These are phyloP conservation scores for Anthrax anthrax DNA, from an alignment of 2,888 invertebrate species.

Conservation along the genomic window DNA sequence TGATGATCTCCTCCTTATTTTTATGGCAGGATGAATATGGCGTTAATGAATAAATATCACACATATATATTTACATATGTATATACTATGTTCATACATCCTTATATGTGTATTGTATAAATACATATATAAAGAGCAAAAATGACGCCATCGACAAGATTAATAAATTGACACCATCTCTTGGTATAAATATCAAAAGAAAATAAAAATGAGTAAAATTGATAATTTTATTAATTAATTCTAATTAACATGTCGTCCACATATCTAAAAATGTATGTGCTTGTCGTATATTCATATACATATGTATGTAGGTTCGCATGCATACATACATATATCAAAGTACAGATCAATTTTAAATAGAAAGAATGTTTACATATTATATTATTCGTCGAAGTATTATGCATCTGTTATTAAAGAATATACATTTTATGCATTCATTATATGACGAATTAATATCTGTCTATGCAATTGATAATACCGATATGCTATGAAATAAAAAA, in stretches of 20 bases:
- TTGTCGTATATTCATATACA: neutral
- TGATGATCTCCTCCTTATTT: constrained; percentile 4
- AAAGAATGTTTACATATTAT: too few relatives aligned
- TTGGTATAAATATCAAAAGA: neutral
- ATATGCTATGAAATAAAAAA: too few relatives aligned
- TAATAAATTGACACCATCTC: constrained; percentile 1
- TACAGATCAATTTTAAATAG: too few relatives aligned
- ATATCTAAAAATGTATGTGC: neutral
- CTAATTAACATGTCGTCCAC: constrained; percentile 10
- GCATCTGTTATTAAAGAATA: too few relatives aligned
- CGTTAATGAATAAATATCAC: neutral
- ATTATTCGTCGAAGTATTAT: too few relatives aligned
- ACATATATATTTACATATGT: too few relatives aligned
- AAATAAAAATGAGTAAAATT: constrained; percentile 6
- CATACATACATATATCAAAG: too few relatives aligned
- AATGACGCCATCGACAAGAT: constrained; percentile 9
- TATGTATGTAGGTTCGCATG: neutral
- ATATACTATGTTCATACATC: too few relatives aligned
- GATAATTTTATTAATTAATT: constrained; percentile 14
- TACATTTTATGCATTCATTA: too few relatives aligned
- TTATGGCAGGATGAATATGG: neutral
- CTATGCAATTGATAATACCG: too few relatives aligned
- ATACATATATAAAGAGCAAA: neutral
- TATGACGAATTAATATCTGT: too few relatives aligned
- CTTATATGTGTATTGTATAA: too few relatives aligned